Evolutionary conservation across 2,888 invertebrate genomes (phyloP), one percentile per base, ranked within the genome.

Genomic region (Mythimna lalbum): DNA sequence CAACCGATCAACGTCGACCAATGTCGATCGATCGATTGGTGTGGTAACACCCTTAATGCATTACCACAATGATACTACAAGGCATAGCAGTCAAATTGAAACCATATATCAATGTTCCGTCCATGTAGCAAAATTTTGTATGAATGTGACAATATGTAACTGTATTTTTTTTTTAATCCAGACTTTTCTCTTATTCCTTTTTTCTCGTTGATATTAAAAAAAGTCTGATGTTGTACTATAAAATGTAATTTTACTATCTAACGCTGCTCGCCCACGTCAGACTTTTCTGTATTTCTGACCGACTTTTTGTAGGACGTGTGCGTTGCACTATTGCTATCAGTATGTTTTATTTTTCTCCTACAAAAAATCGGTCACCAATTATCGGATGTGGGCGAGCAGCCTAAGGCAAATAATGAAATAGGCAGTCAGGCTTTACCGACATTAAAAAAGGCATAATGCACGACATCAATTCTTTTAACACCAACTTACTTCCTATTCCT

Each of bases 151-250:
- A 68, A 10, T 43, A 14, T 43, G 19, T 33, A 31, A 55, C 14
- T 36, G 57, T 49, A 14, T 31, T 19, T 19, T 7, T 43, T 53
- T 65, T 12, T 9, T 2, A n/a, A 14, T 56, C 6, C 31, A 10
- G 4, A 27, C 19, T 23, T 55, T 23, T 43, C 23, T 27, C 27
- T 63, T 4, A 27, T 27, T 27, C 4, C 53, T 52, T n/a, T 53
- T 36, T 39, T 27, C 27, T 57, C 21, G 27, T 52, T 69, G 33
- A 57, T 77, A 47, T 50, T 36, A 39, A 12, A 23, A 23, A 56
- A 77, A 69, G 50, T 72, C 33, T 77, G 49, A 72, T n/a, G 19
- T 31, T 75, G 17, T 76, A 66, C 53, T 66, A 1, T 69, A 50
- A 56, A 76, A 43, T 33, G 14, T 36, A 69, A 47, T 27, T 21